phyloP scores from a whole-genome alignment of 2,888 invertebrate species.

The Ophion slaviceki region DNA sequence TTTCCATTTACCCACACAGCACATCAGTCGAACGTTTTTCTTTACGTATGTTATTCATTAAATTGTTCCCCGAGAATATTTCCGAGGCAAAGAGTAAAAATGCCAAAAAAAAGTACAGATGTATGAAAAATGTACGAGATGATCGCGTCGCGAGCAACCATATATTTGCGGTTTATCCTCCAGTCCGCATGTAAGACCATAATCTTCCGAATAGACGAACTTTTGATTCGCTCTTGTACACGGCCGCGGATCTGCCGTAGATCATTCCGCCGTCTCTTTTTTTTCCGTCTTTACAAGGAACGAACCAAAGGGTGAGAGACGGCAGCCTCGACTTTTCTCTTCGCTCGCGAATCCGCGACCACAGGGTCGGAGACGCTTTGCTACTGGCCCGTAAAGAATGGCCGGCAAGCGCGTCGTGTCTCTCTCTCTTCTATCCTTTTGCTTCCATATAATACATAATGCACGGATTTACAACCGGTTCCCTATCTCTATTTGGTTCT shows the following conservation, averaged over 20 bases:
- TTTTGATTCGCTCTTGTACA: neutral
- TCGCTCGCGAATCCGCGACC: neutral
- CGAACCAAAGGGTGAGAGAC: neutral
- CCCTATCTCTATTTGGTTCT: conserved; percentile 45
- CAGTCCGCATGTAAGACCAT: neutral
- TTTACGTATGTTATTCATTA: no score
- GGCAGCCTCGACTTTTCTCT: conserved; percentile 11
- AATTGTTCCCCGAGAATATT: no score
- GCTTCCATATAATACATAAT: conserved; percentile 71
- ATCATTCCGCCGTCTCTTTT: neutral
- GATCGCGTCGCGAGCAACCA: no score
- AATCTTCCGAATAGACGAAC: neutral
- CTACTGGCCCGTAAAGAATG: conserved; percentile 56
- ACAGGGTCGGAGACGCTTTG: conserved; percentile 44
- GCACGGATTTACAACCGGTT: conserved; percentile 76
- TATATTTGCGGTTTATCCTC: no score
- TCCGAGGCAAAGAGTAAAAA: no score
- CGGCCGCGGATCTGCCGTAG: neutral
- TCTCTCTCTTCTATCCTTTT: conserved; percentile 62
- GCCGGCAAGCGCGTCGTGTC: conserved; percentile 24
- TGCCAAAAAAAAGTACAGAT: no score
- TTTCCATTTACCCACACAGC: no score
- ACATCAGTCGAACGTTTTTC: no score
- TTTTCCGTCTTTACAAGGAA: neutral
- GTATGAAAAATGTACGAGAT: no score